These are phyloP conservation scores for Hormaphis cornu DNA, from an alignment of 1,140 invertebrate genomes.

Conservation along the genomic window DNA sequence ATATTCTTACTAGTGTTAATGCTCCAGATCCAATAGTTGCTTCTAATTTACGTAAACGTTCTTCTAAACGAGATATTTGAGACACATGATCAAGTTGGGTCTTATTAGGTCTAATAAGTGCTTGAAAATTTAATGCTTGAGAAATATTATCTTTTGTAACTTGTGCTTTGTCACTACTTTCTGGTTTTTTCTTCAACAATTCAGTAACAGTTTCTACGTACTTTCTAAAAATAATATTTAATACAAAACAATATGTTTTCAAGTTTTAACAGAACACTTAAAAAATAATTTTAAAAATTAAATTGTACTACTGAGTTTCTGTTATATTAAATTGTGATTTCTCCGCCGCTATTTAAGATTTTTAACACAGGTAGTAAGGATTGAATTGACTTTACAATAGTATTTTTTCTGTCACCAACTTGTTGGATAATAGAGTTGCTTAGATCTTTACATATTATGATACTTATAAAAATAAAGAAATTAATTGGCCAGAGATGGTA, in stretches of 20 bases:
- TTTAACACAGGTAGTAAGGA: too few species aligned
- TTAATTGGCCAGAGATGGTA: too few species aligned
- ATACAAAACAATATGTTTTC: neutral
- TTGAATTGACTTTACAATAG: too few species aligned
- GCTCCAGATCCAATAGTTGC: constrained; percentile 56
- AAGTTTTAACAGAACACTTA: neutral
- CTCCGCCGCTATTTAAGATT: too few species aligned
- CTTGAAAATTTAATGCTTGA: constrained; percentile 46
- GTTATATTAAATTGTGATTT: too few species aligned
- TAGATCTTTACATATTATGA: too few species aligned
- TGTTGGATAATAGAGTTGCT: too few species aligned
- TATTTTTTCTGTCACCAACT: too few species aligned
- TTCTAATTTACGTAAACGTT: constrained; percentile 64
- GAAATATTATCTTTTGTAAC: neutral
- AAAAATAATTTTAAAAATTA: neutral
- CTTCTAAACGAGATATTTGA: constrained; percentile 60
- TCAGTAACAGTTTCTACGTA: constrained; percentile 12
- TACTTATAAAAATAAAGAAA: too few species aligned
- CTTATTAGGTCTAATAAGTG: constrained; percentile 53
- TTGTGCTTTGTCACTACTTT: neutral
- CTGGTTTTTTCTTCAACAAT: neutral
- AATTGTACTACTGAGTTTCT: too few species aligned
- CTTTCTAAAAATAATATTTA: neutral
- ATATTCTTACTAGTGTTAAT: constrained; percentile 46
- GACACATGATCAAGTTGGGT: constrained; percentile 60